Conservation (phyloP, 2,888 invertebrate species). For the Drosophila putrida region DNA sequence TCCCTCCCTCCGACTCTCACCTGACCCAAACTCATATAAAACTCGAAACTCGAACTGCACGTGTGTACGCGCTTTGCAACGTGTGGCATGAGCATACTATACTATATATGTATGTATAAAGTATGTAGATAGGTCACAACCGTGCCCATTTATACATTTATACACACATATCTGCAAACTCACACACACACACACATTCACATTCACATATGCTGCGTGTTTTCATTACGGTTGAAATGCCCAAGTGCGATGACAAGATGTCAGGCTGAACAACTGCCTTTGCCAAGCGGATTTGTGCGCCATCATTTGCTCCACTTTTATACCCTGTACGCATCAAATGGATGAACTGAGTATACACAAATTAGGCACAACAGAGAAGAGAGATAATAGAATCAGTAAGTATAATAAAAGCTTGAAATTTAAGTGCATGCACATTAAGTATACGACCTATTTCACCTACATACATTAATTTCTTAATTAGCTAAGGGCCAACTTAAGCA, state of each 20-base stretch:
- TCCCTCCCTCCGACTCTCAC: constrained; percentile 45
- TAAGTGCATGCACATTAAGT: background rate
- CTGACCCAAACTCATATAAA: constrained; percentile 63
- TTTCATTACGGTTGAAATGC: constrained; percentile 58
- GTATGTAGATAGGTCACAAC: constrained; percentile 12
- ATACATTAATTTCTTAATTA: background rate
- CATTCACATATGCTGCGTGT: constrained; percentile 53
- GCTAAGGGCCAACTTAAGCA: no score
- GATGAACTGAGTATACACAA: background rate
- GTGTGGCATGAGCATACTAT: background rate
- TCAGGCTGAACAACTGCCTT: constrained; percentile 23
- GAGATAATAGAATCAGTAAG: no score
- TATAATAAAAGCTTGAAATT: background rate
- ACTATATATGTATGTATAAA: background rate
- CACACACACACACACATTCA: constrained; percentile 41
- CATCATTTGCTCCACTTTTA: constrained; percentile 7
- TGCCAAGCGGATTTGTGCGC: constrained; percentile 18
- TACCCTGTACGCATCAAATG: background rate
- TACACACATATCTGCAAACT: constrained; percentile 21
- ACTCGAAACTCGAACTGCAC: constrained; percentile 33
- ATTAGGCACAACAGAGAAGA: background rate
- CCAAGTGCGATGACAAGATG: constrained; percentile 40
- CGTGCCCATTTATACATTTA: constrained; percentile 20
- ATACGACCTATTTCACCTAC: background rate
- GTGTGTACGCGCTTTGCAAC: constrained; percentile 18